A percentile compares a stretch with the other conserved stretches of the same genome.
These are phyloP conservation scores for Plemyria rubiginata DNA, from an alignment of 2,888 invertebrate genomes.

Conservation along the genomic window DNA sequence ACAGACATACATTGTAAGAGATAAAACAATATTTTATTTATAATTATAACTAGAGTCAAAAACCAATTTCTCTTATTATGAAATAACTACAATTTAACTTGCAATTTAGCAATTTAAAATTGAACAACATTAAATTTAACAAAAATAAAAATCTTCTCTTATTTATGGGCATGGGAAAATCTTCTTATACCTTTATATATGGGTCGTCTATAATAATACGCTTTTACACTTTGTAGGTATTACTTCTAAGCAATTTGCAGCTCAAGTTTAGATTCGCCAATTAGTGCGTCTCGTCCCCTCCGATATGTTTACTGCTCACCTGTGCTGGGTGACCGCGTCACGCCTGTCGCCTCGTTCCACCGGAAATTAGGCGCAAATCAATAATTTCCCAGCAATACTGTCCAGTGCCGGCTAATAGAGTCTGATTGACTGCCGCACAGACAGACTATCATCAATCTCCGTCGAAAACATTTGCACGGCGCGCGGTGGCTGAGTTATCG, in stretches of 20 bases:
- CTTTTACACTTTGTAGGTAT: background rate
- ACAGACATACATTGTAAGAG: too few species aligned
- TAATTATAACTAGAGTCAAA: too few species aligned
- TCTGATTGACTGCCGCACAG: constrained; percentile 67
- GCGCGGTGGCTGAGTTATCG: constrained; percentile 24
- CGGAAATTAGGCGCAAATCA: constrained; percentile 81
- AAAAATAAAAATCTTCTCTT: too few species aligned
- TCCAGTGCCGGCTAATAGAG: constrained; percentile 65
- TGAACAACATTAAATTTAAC: too few species aligned
- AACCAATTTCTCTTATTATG: too few species aligned
- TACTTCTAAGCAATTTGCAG: constrained; percentile 10
- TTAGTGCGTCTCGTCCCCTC: constrained; percentile 29
- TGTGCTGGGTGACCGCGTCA: constrained; percentile 59
- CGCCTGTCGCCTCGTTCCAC: constrained; percentile 61
- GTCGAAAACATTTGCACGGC: constrained; percentile 43
- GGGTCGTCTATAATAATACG: background rate
- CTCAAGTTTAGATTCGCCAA: constrained; percentile 25
- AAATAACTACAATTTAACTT: too few species aligned
- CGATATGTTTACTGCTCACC: constrained; percentile 44
- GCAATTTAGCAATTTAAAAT: too few species aligned
- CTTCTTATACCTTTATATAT: too few species aligned
- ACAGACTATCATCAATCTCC: constrained; percentile 38
- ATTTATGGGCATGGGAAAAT: too few species aligned
- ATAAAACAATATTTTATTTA: too few species aligned
- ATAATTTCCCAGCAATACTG: constrained; percentile 75